These are phyloP conservation scores for Genyomyrus donnyi DNA, from an alignment of 2,113 vertebrate genomes.

Conservation along the genomic window DNA sequence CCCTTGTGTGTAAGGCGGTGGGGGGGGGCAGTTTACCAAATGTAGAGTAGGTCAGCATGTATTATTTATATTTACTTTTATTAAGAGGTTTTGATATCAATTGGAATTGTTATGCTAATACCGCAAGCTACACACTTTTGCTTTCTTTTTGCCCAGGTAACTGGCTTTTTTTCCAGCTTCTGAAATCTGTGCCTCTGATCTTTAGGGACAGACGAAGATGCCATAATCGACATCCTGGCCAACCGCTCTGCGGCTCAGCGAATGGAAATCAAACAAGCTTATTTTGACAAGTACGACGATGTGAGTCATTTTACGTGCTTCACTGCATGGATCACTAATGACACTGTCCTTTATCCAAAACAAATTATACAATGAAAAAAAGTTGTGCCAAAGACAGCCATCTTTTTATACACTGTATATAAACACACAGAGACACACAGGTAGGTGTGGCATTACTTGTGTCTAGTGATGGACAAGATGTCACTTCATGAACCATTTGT, in stretches of 20 bases:
- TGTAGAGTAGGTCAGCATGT: neutral
- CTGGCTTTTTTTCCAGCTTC: neutral
- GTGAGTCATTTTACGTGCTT: conserved; percentile 45
- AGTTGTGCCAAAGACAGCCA: neutral
- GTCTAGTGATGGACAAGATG: neutral
- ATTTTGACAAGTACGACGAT: conserved; percentile 68
- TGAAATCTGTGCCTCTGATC: neutral
- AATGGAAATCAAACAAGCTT: conserved; percentile 62
- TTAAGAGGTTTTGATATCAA: neutral
- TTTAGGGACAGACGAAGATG: conserved; percentile 65
- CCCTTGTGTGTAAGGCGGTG: neutral
- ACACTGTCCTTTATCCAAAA: neutral
- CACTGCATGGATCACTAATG: neutral
- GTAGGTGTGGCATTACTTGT: neutral
- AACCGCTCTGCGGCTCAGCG: conserved; percentile 55
- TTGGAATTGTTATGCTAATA: neutral
- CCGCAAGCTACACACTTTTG: neutral
- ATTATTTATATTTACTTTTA: neutral
- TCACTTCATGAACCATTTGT: neutral
- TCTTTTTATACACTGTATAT: neutral
- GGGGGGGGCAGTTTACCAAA: neutral
- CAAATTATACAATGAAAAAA: neutral
- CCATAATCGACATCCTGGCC: conserved; percentile 64
- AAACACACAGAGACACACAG: neutral
- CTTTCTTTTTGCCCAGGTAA: neutral